Evolutionary conservation across 2,797 vertebrate species (phyloP), one percentile per base, ranked within the genome.

Genomic region (Artibeus jamaicensis): DNA sequence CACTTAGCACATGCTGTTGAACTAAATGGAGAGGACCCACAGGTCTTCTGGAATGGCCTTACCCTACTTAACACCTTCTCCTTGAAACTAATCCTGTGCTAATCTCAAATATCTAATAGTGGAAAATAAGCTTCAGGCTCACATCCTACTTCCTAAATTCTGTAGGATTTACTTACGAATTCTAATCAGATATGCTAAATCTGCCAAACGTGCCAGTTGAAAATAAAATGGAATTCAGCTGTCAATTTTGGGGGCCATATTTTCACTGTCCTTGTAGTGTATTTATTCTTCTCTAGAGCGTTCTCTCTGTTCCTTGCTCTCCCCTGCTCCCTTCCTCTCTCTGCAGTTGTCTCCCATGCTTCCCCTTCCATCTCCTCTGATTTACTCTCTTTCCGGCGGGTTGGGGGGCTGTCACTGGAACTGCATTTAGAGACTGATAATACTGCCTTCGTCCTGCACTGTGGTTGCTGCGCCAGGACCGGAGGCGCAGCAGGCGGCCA

Each of bases 351-450:
- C 24, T 94, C 62, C 86, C 34, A 53, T 83, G 82, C 7, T 24
- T 55, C 94, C 34, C 68, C 90, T 67, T 85, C 59, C 22, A 0
- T 90, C 97, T 97, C 76, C 88, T 95, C 84, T 86, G 94, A 97
- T 83, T 91, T 96, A 94, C 11, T 93, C 86, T 50, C 81, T 96
- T 46, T 68, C 22, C 0, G 57, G 57, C 5, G 4, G 32, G 21
- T 5, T n/a, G 92, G 73, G 86, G 42, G n/a, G 8, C 48, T 89
- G 71, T 53, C 94, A 97, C 82, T 16, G 9, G 48, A 1, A 44
- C 87, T 85, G 32, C 74, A 96, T 53, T 39, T 70, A 76, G 77
- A 98, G 88, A 98, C 12, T 94, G 91, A 91, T 85, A 96, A 89
- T 70, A 93, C 93, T 24, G 68, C 95, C 97, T 97, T 92, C 32